Percentiles rank a stretch among this genome's conserved stretches.
phyloP scores from a whole-genome alignment of 2,797 vertebrate species.

The Takifugu ocellatus region DNA sequence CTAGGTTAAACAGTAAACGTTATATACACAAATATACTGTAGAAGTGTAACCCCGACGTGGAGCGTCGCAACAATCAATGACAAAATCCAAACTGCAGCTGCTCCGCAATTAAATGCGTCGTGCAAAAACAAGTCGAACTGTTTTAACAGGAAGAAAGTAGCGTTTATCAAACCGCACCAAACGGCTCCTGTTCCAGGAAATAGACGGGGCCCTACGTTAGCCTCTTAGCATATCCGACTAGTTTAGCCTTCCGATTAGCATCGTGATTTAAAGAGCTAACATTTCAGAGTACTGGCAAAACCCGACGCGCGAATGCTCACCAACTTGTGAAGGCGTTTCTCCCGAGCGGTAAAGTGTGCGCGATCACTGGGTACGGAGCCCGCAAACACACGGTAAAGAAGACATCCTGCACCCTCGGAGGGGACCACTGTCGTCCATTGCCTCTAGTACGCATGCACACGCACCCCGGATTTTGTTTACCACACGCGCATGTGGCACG shows the following conservation, averaged over 20 bases:
- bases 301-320: conserved; percentile 32
- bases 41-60: no score
- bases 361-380: background rate
- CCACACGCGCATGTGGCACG: conserved; percentile 65
- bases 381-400: conserved; percentile 9
- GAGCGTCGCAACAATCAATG: no score
- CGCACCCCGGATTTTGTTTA: conserved; percentile 66
- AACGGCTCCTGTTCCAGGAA: conserved; percentile 27
- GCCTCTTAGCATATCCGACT: conserved; percentile 24
- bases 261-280: conserved; percentile 32
- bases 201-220: conserved; percentile 26
- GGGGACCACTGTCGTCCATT: conserved; percentile 54
- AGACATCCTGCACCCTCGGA: conserved; percentile 26
- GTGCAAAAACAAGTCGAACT: no score
- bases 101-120: no score
- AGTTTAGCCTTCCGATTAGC: conserved; percentile 42
- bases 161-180: no score
- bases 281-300: background rate
- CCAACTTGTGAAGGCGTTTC: conserved; percentile 13
- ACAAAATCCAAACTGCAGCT: no score
- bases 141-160: no score
- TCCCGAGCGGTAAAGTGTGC: no score
- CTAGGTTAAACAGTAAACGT: no score
- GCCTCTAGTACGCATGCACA: conserved; percentile 54
- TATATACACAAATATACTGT: no score